A percentile compares a stretch with the other conserved stretches of the same genome.
These are phyloP conservation scores for Strigamia transsilvanica DNA, from an alignment of 2,888 invertebrate genomes.

Conservation along the genomic window DNA sequence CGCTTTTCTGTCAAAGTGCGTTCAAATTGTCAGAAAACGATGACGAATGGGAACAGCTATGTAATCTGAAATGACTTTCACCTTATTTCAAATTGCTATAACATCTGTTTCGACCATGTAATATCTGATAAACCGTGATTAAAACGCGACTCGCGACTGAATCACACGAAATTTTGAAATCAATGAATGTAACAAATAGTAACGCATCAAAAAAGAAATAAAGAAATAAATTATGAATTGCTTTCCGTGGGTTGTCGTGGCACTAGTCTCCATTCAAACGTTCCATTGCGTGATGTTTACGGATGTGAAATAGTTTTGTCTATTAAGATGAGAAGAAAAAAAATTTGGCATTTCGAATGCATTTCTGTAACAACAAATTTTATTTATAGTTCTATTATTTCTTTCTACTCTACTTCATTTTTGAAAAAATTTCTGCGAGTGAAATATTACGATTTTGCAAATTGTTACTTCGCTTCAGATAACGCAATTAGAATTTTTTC, in stretches of 20 bases:
- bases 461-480: not conserved
- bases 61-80: not conserved
- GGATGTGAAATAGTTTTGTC: not conserved
- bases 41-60: not conserved
- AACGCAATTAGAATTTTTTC: not conserved
- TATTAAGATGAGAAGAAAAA: not conserved
- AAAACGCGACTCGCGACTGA: not conserved
- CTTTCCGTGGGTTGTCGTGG: no score
- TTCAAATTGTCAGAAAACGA: not conserved
- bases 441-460: not conserved
- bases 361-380: not conserved
- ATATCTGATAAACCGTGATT: not conserved
- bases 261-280: no score
- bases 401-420: constrained; percentile 20
- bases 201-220: not conserved
- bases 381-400: not conserved
- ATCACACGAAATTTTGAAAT: not conserved
- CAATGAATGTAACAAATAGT: no score
- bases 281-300: not conserved
- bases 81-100: not conserved
- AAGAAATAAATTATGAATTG: no score
- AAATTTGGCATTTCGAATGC: not conserved
- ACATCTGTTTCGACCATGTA: not conserved
- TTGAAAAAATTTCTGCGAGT: not conserved
- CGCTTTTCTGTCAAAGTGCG: not conserved